A percentile compares a stretch with the other conserved stretches of the same genome.
phyloP scores from a whole-genome alignment of 2,113 vertebrate genomes.

The Ursus arctos region DNA sequence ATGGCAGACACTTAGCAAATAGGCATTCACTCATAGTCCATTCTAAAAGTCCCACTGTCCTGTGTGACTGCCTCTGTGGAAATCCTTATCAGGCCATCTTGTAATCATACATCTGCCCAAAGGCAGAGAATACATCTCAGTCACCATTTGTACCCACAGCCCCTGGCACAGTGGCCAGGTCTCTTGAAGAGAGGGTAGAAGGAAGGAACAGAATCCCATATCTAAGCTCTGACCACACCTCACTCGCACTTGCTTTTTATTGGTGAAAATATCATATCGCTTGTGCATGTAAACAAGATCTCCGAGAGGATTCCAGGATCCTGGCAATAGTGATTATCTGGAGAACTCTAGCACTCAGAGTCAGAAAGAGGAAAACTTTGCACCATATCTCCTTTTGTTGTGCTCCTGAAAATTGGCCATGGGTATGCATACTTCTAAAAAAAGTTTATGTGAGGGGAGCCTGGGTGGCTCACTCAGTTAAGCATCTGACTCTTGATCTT shows the following conservation, averaged over 20 bases:
- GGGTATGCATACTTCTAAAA: background rate
- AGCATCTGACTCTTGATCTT: too few relatives aligned
- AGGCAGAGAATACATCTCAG: background rate
- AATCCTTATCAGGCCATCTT: conserved; percentile 6
- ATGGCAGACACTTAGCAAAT: background rate
- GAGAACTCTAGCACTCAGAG: background rate
- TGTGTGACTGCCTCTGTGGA: background rate
- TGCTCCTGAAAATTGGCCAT: background rate
- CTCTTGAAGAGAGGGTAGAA: background rate
- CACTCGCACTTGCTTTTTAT: background rate
- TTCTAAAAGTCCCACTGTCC: background rate
- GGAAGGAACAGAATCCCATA: background rate
- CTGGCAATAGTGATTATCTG: background rate
- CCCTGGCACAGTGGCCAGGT: background rate
- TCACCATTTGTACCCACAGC: background rate
- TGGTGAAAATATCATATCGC: background rate
- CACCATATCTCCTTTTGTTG: background rate
- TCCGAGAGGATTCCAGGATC: background rate
- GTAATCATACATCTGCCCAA: background rate
- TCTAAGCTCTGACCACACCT: background rate
- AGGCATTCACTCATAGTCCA: background rate
- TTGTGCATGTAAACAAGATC: background rate
- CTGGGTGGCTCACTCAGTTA: too few relatives aligned
- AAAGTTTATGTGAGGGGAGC: background rate
- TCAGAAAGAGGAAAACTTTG: background rate